phyloP scores from a whole-genome alignment of 2,888 invertebrate species.

The Eupithecia inturbata region DNA sequence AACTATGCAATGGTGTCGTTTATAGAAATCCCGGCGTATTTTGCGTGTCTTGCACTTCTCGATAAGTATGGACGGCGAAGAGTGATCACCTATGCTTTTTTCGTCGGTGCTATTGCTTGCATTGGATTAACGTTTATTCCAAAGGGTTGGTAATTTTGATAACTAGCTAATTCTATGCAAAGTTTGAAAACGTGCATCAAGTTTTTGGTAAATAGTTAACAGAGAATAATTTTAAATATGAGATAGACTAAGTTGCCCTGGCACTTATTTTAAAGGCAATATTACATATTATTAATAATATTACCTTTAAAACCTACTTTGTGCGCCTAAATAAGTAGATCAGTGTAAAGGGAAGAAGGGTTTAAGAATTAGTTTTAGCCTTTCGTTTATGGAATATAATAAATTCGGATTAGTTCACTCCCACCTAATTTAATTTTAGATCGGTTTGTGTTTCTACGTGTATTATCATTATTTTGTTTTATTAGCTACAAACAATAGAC shows the following conservation, averaged over 20 bases:
- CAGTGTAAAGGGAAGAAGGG: too few species aligned
- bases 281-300: too few species aligned
- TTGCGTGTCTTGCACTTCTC: conserved; percentile 85
- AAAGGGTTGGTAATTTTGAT: conserved; percentile 69
- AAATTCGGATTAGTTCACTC: not conserved
- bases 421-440: not conserved
- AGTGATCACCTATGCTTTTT: conserved; percentile 85
- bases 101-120: conserved; percentile 86
- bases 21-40: conserved; percentile 90
- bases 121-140: conserved; percentile 85
- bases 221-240: not conserved
- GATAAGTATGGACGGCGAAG: conserved; percentile 86
- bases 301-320: not conserved
- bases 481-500: not conserved
- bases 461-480: not conserved
- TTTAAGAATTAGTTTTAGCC: too few species aligned
- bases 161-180: not conserved
- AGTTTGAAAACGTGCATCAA: not conserved
- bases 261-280: not conserved
- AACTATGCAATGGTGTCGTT: conserved; percentile 88
- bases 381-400: too few species aligned
- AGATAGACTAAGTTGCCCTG: not conserved
- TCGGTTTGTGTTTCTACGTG: not conserved
- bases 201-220: not conserved
- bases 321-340: not conserved